A percentile compares a stretch with the other conserved stretches of the same genome.
These are phyloP conservation scores for Lepetodrilus schrolli DNA, from an alignment of 2,888 invertebrate species.

Conservation along the genomic window DNA sequence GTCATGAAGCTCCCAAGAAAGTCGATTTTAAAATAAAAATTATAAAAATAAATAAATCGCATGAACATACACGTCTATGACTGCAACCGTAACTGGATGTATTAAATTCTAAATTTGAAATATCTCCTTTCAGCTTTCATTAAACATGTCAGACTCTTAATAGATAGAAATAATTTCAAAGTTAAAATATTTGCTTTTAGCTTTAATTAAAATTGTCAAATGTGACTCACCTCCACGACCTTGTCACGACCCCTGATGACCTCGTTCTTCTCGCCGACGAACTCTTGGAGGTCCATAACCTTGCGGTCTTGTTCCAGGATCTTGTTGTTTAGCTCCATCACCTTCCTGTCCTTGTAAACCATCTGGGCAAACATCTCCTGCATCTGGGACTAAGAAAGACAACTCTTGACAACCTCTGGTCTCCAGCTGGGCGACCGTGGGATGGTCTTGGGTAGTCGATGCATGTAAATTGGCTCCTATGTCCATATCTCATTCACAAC, in stretches of 20 bases:
- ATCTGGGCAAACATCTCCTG: conserved; percentile 77
- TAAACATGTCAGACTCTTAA: neutral
- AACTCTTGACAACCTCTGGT: neutral
- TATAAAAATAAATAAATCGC: too few species aligned
- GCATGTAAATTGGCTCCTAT: too few species aligned
- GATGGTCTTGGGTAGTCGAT: too few species aligned
- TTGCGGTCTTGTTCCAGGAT: conserved; percentile 85
- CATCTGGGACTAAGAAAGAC: conserved; percentile 46
- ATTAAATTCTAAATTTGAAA: too few species aligned
- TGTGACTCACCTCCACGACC: conserved; percentile 77
- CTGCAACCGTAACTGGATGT: too few species aligned
- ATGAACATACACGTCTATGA: too few species aligned
- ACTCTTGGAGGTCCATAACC: conserved; percentile 87
- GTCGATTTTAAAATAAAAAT: too few species aligned
- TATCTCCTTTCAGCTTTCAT: neutral
- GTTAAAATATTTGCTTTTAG: too few species aligned
- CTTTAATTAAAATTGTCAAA: too few species aligned
- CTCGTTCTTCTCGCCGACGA: conserved; percentile 87
- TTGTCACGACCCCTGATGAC: conserved; percentile 87
- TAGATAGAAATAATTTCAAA: neutral
- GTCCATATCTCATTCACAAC: too few species aligned
- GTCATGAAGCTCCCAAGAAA: too few species aligned
- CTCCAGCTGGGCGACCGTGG: too few species aligned
- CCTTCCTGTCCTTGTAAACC: conserved; percentile 80
- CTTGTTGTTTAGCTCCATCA: conserved; percentile 82